Conservation (phyloP, 2,888 invertebrate species). For the Asteroscopus sphinx region DNA sequence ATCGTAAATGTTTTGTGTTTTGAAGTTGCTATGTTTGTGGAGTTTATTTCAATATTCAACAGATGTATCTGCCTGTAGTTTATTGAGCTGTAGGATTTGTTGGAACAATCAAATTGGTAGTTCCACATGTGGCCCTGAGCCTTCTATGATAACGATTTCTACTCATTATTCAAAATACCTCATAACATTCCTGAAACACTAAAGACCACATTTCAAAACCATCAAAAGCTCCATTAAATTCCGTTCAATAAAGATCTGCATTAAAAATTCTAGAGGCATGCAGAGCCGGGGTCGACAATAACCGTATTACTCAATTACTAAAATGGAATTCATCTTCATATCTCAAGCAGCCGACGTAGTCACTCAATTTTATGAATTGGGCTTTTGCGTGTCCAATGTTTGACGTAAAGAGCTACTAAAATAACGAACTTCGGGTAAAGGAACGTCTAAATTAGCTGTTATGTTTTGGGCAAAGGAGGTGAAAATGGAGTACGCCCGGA, state of each 20-base stretch:
- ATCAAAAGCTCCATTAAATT: conserved; percentile 25
- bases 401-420: conserved; percentile 72
- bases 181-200: neutral
- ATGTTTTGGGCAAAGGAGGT: conserved; percentile 60
- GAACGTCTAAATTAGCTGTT: conserved; percentile 62
- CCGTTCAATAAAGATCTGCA: conserved; percentile 22
- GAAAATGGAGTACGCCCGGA: conserved; percentile 50
- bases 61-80: too few relatives aligned
- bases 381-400: conserved; percentile 79
- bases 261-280: conserved; percentile 48
- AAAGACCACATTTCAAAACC: conserved; percentile 8
- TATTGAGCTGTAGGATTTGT: too few relatives aligned
- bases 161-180: conserved; percentile 6
- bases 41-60: too few relatives aligned
- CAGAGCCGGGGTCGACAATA: conserved; percentile 45
- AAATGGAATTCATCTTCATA: conserved; percentile 78
- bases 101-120: too few relatives aligned
- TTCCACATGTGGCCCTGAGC: too few relatives aligned
- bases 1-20: too few relatives aligned
- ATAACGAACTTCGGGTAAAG: conserved; percentile 49
- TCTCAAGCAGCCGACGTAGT: conserved; percentile 69
- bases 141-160: too few relatives aligned
- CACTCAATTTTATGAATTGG: conserved; percentile 82
- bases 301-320: conserved; percentile 71
- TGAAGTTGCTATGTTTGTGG: too few relatives aligned